These are phyloP conservation scores for Cricetomys ansorgei DNA, from an alignment of 2,113 vertebrate species.

Conservation along the genomic window DNA sequence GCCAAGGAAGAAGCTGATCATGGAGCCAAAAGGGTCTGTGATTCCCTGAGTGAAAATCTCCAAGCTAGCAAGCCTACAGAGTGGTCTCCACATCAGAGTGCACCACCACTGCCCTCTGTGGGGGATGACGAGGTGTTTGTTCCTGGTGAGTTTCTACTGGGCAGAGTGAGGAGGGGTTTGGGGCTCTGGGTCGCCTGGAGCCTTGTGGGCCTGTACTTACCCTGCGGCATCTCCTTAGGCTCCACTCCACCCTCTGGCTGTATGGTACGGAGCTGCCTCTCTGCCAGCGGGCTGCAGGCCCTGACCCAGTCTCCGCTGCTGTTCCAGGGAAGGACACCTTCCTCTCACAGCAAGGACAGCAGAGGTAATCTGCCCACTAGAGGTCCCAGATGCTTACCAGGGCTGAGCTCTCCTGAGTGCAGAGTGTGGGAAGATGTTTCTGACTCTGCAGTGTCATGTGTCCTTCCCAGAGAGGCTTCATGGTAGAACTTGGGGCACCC, in stretches of 20 bases:
- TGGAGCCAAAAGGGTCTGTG: slow-evolving; percentile 74
- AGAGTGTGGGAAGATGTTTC: neutral
- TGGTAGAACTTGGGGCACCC: neutral
- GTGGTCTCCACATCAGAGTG: neutral
- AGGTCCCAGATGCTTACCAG: neutral
- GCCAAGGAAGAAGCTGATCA: slow-evolving; percentile 64
- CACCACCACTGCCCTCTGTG: neutral
- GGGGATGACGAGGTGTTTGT: slow-evolving; percentile 81
- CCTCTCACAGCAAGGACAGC: slow-evolving; percentile 71
- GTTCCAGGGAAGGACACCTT: slow-evolving; percentile 85
- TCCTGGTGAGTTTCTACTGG: slow-evolving; percentile 82
- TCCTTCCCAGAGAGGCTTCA: neutral
- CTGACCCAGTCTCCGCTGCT: slow-evolving; percentile 95
- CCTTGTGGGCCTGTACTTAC: neutral
- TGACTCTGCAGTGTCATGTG: neutral
- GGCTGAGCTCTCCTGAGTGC: neutral
- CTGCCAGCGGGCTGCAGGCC: slow-evolving; percentile 91
- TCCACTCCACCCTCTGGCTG: slow-evolving; percentile 87
- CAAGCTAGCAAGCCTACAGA: slow-evolving; percentile 37
- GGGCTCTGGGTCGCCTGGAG: neutral
- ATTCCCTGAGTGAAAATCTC: slow-evolving; percentile 38
- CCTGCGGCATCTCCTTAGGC: slow-evolving; percentile 74
- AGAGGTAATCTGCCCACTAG: slow-evolving; percentile 76
- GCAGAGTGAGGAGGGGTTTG: neutral
- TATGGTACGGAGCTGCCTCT: slow-evolving; percentile 85